Percentiles rank a stretch among this genome's conserved stretches.
Evolutionary conservation across 2,888 invertebrate species (phyloP).

Genomic region (Clivina fossor): DNA sequence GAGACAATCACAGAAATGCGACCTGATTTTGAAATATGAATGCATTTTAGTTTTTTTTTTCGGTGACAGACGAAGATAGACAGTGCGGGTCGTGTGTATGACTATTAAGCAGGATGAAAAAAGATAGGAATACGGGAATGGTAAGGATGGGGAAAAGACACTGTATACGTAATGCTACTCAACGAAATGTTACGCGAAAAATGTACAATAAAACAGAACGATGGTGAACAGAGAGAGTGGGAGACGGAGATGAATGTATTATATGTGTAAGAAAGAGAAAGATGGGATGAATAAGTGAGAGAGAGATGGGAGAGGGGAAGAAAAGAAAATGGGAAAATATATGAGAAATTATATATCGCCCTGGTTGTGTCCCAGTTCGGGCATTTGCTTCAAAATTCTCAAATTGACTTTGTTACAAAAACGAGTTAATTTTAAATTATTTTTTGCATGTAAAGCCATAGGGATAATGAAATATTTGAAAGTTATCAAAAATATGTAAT

Average conservation of each 20-base stretch:
- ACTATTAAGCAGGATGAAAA: background rate
- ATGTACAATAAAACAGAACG: slow-evolving; percentile 21
- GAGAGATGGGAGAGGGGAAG: slow-evolving; percentile 6
- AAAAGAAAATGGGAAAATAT: slow-evolving; percentile 23
- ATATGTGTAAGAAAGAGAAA: background rate
- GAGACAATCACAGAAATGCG: slow-evolving; percentile 30
- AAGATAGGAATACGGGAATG: background rate
- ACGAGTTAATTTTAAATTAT: too few relatives aligned
- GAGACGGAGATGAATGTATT: background rate
- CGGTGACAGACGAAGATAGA: too few relatives aligned
- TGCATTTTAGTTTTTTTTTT: slow-evolving; percentile 24
- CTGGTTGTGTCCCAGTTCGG: slow-evolving; percentile 20
- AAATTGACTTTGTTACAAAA: too few relatives aligned
- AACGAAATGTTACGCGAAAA: slow-evolving; percentile 23
- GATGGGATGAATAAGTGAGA: background rate
- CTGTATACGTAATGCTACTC: slow-evolving; percentile 18
- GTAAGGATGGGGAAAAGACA: background rate
- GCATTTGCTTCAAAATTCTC: too few relatives aligned
- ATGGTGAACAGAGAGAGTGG: too few relatives aligned
- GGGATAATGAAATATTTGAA: too few relatives aligned
- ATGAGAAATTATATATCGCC: slow-evolving; percentile 27
- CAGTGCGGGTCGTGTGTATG: too few relatives aligned
- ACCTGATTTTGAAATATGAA: slow-evolving; percentile 31
- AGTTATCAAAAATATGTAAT: too few relatives aligned
- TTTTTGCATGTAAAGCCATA: too few relatives aligned